A percentile compares a stretch with the other conserved stretches of the same genome.
Evolutionary conservation across 2,113 vertebrate species (phyloP).

Genomic region (Ivindomyrus marchei): DNA sequence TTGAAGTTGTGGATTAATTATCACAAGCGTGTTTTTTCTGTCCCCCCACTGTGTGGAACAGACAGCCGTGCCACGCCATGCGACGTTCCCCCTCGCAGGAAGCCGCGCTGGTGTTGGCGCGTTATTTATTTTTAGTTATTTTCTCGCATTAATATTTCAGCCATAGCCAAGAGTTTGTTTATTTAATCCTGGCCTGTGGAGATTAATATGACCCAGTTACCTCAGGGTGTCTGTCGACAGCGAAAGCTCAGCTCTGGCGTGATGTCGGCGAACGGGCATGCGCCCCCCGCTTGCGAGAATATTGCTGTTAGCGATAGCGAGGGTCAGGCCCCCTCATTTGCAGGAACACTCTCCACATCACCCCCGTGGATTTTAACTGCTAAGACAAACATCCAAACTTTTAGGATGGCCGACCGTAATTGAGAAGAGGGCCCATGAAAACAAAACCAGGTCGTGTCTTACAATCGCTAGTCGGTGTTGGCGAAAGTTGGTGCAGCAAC

Average conservation of each 20-base stretch:
- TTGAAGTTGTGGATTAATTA: constrained; percentile 7
- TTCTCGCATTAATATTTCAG: constrained; percentile 18
- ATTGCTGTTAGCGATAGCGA: not conserved
- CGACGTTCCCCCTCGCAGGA: not conserved
- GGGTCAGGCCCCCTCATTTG: not conserved
- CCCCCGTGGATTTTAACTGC: not conserved
- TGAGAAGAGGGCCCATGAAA: not conserved
- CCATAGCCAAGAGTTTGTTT: constrained; percentile 13
- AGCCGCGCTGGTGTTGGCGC: not conserved
- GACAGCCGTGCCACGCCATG: not conserved
- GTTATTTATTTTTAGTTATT: constrained; percentile 11
- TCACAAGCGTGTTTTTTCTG: not conserved
- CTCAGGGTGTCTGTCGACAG: constrained; percentile 13
- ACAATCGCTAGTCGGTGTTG: not conserved
- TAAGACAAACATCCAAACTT: not conserved
- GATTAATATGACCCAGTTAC: constrained; percentile 32
- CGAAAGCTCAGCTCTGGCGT: not conserved
- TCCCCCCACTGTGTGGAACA: not conserved
- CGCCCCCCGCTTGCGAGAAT: not conserved
- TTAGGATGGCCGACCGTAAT: not conserved
- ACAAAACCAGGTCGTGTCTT: not conserved
- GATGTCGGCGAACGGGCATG: not conserved
- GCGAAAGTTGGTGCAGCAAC: not conserved
- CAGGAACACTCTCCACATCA: not conserved
- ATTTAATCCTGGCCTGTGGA: constrained; percentile 21